Evolutionary conservation across 2,888 invertebrate species (phyloP).

Genomic region (Latrodectus hesperus): DNA sequence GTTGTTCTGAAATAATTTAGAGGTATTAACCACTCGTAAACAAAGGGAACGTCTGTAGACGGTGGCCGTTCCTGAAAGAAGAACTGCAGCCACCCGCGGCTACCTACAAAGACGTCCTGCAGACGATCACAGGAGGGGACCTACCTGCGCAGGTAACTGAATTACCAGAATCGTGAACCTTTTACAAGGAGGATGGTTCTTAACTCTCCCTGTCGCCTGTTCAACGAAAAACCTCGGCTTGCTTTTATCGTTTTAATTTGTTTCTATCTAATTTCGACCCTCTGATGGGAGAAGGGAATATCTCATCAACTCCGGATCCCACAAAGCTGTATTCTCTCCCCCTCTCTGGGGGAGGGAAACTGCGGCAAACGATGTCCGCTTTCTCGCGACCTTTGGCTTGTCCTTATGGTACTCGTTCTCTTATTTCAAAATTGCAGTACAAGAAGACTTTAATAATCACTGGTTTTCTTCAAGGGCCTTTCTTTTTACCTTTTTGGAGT

Average conservation of each 20-base stretch:
- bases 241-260: slow-evolving; percentile 62
- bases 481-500: slow-evolving; percentile 18
- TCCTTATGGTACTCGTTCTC: slow-evolving; percentile 42
- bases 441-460: background rate
- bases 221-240: background rate
- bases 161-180: slow-evolving; percentile 63
- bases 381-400: slow-evolving; percentile 56
- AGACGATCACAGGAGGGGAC: background rate
- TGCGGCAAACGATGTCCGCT: slow-evolving; percentile 1
- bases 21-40: too few relatives aligned
- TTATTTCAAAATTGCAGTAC: slow-evolving; percentile 45
- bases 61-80: background rate
- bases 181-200: slow-evolving; percentile 27
- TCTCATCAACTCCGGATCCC: slow-evolving; percentile 43
- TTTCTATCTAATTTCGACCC: slow-evolving; percentile 55
- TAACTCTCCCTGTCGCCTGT: slow-evolving; percentile 1
- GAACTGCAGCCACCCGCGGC: background rate
- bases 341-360: background rate
- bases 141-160: slow-evolving; percentile 51
- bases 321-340: slow-evolving; percentile 25
- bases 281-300: slow-evolving; percentile 16
- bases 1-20: too few relatives aligned
- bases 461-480: slow-evolving; percentile 1
- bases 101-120: slow-evolving; percentile 41
- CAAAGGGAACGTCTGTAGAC: too few relatives aligned